A percentile compares a stretch with the other conserved stretches of the same genome.
These are phyloP conservation scores for Drosophila equinoxialis DNA, from an alignment of 1,140 invertebrate species.

Conservation along the genomic window DNA sequence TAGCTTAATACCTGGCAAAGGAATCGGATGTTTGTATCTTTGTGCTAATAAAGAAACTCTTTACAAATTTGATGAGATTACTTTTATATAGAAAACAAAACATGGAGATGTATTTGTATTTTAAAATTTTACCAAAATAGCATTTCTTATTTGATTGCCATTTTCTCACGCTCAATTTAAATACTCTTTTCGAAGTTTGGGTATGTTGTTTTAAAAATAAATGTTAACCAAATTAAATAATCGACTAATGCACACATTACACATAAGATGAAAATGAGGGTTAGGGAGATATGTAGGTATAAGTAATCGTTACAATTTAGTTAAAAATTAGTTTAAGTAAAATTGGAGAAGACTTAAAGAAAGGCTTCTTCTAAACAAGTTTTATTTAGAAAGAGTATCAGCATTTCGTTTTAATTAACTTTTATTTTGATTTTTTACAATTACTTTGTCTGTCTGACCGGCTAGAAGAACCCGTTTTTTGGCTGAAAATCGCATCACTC, in stretches of 20 bases:
- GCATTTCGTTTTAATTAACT: not conserved
- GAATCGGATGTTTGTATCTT: not conserved
- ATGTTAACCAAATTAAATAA: no score
- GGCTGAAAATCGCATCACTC: conserved; percentile 32
- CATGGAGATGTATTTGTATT: not conserved
- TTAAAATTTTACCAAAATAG: not conserved
- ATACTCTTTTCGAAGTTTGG: not conserved
- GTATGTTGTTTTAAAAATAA: no score
- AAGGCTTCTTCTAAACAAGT: no score
- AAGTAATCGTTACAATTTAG: no score
- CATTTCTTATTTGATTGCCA: conserved; percentile 15
- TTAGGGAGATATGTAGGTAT: no score
- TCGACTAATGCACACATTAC: no score
- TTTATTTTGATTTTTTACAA: conserved; percentile 3
- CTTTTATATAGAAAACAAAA: not conserved
- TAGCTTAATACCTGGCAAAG: not conserved
- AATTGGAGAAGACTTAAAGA: no score
- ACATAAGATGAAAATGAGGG: no score
- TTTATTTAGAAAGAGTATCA: not conserved
- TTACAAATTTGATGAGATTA: not conserved
- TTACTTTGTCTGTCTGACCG: conserved; percentile 10
- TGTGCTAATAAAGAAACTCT: no score
- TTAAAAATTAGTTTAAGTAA: no score
- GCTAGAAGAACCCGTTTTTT: conserved; percentile 46
- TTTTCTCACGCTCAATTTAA: conserved; percentile 56